Percentiles rank a stretch among this genome's conserved stretches.
These are phyloP conservation scores for Oscheius sp. DNA, from an alignment of 2,888 invertebrate genomes.

Conservation along the genomic window DNA sequence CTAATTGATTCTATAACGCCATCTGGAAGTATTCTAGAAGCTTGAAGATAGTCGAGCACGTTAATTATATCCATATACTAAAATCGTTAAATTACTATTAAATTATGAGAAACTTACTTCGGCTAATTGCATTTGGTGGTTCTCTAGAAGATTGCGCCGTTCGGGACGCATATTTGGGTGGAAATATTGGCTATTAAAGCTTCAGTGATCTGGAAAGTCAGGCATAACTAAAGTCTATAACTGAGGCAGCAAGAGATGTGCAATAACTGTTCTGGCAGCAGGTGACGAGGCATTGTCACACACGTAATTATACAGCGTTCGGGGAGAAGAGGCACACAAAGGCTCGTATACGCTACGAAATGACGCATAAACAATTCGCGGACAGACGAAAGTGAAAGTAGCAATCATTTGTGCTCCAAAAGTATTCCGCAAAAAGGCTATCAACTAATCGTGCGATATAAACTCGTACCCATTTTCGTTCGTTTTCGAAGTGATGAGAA, in stretches of 20 bases:
- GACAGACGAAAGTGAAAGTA: neutral
- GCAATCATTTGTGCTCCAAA: too few species aligned
- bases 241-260: neutral
- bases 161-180: conserved; percentile 38
- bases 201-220: conserved; percentile 6
- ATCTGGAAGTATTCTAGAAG: conserved; percentile 28
- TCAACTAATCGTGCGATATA: too few species aligned
- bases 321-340: neutral
- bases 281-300: conserved; percentile 28
- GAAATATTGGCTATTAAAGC: neutral
- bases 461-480: too few species aligned
- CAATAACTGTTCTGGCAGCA: conserved; percentile 17
- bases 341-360: conserved; percentile 24
- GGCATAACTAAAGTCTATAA: neutral
- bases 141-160: conserved; percentile 35
- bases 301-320: conserved; percentile 26
- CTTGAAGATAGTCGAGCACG: conserved; percentile 14
- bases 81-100: neutral
- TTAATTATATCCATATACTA: conserved; percentile 15
- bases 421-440: too few species aligned
- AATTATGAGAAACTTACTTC: neutral
- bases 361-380: conserved; percentile 18
- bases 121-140: conserved; percentile 28
- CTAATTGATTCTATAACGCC: conserved; percentile 34
- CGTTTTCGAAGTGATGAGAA: too few species aligned